Percentiles rank a stretch among this genome's conserved stretches.
Conservation (phyloP, 2,113 vertebrate species). For the Mus pahari region DNA sequence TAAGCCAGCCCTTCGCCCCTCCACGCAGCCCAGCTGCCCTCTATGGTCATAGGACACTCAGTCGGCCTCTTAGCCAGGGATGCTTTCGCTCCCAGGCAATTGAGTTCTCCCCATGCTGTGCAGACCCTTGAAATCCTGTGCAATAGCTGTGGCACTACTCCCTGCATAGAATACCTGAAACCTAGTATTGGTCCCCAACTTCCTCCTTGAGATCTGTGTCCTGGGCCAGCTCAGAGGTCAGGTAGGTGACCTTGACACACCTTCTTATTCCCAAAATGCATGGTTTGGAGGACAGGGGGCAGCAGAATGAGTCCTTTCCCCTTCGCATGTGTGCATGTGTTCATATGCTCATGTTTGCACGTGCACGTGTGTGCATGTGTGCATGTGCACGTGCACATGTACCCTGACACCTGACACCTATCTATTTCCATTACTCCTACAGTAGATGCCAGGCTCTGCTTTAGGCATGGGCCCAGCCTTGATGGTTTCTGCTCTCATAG, state of each 20-base stretch:
- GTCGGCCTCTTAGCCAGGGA: not conserved
- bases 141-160: not conserved
- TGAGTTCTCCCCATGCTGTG: not conserved
- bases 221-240: not conserved
- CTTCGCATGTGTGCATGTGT: not conserved
- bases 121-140: not conserved
- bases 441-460: no score
- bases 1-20: not conserved
- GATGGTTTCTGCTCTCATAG: not conserved
- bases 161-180: accelerated
- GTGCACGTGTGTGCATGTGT: no score
- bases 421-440: not conserved
- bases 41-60: not conserved
- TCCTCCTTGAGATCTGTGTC: not conserved
- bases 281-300: not conserved
- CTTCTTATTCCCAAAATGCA: not conserved
- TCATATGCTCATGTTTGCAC: no score
- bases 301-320: not conserved
- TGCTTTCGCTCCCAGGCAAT: not conserved
- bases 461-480: not conserved
- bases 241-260: not conserved
- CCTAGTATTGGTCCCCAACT: accelerated
- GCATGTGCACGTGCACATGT: accelerated
- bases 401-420: not conserved
- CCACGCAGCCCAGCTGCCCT: not conserved